Evolutionary conservation across 2,113 vertebrate genomes (phyloP), one percentile per base, ranked within the genome.

Genomic region (Pomatostomus ruficeps): DNA sequence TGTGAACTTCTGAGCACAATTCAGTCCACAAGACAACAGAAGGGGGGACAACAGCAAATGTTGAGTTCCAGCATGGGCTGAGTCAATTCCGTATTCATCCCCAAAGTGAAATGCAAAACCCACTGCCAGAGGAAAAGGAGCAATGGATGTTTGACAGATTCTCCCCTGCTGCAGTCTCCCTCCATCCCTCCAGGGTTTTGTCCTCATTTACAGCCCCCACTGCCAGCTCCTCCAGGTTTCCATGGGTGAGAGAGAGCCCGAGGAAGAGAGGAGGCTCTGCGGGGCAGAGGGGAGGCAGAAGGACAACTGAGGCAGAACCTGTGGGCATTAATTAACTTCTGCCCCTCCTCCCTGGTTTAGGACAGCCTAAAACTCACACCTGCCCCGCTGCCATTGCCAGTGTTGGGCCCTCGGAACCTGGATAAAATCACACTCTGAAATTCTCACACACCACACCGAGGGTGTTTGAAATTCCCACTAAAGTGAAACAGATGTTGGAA

Each of bases 401-500:
- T 2, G 20, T 16, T 3, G 29, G 35, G 15, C 55, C 23, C 61
- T 43, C 4, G 1, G 85, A 87, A 74, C 55, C 17, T 45, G 42
- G 13, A 38, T 57, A 42, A 85, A 92, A 18, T 73, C 25, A 36
- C 49, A 24, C 18, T 28, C 68, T 25, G 36, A 21, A 23, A 89
- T 40, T 40, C 42, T 57, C 63, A 85, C 35, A 38, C 2, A 3
- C 21, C 51, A 81, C 42, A 48, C 1, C 7, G 61, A 94, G 49
- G 31, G 10, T 7, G 48, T 55, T 92, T 51, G 61, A 96, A 93
- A 82, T 91, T 89, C 70, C 78, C 89, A 72, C 87, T 96, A 52
- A 94, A 94, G 57, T 10, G 61, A 96, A 96, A 67, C 95, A 96
- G 96, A 96, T 96, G 95, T 93, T 93, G 93, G 91, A 89, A 78